phyloP scores from a whole-genome alignment of 2,113 vertebrate genomes.

The Isichthys henryi region DNA sequence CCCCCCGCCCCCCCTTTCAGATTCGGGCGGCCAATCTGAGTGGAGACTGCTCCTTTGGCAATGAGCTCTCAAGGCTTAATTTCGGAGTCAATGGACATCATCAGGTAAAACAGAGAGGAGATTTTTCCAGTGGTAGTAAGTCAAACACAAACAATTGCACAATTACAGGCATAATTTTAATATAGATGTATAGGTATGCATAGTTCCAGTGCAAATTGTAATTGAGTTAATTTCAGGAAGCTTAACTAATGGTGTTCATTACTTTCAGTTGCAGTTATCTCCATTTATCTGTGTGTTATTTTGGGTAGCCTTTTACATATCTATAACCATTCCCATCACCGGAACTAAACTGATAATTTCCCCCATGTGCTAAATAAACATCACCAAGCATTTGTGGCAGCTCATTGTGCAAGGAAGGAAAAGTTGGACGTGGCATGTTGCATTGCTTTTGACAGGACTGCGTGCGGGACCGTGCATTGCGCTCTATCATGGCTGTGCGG shows the following conservation, averaged over 20 bases:
- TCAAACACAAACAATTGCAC: background rate
- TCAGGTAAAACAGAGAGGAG: constrained; percentile 67
- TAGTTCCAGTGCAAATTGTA: background rate
- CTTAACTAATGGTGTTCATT: background rate
- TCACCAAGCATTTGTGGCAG: background rate
- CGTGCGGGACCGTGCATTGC: constrained; percentile 77
- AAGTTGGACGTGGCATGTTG: background rate
- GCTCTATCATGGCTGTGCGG: constrained; percentile 87
- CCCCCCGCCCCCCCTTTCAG: constrained; percentile 45
- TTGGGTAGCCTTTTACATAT: too few relatives aligned
- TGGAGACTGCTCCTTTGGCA: constrained; percentile 82
- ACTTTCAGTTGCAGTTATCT: background rate
- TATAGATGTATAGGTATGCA: background rate
- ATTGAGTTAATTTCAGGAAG: background rate
- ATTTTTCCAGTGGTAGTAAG: background rate
- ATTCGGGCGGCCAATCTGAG: constrained; percentile 93
- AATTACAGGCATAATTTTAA: background rate
- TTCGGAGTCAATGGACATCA: constrained; percentile 87
- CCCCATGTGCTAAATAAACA: background rate
- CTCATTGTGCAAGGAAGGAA: background rate
- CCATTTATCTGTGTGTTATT: background rate
- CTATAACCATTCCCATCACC: background rate
- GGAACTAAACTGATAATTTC: background rate
- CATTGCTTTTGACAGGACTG: constrained; percentile 62
- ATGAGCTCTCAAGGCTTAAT: constrained; percentile 75